Evolutionary conservation across 2,113 vertebrate genomes (phyloP), one percentile per base, ranked within the genome.

Genomic region (Loxodonta africana): DNA sequence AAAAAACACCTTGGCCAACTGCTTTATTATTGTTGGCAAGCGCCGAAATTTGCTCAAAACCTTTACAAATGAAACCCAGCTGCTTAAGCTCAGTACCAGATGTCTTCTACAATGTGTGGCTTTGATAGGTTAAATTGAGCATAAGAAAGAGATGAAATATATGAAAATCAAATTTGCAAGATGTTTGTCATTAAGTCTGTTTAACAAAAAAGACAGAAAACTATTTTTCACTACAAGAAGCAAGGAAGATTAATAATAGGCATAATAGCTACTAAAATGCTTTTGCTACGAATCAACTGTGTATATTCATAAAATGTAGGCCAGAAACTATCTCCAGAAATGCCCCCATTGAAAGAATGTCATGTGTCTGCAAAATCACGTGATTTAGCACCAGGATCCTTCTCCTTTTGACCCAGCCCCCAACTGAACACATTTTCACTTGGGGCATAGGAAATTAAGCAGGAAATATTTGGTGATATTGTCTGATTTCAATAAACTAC

Each of bases 51-150:
- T 96, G 97, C 95, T 97, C 96, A 97, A 97, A 97, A 97, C 77
- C 93, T 97, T 97, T 97, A 96, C 97, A 99, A 99, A 99, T 98
- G 97, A 98, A 99, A 98, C 82, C 95, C 98, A 99, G 98, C 97
- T 98, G 98, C 97, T 97, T 97, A 98, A 99, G 98, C 97, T 98
- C 98, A 98, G 98, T 97, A 97, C 98, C 98, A 99, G 98, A 98
- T 99, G 98, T 98, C 96, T 98, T 93, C 93, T 90, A 98, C 92
- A 96, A 92, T 4, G 81, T 97, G 96, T 95, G 97, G 97, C 98
- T 98, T 98, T 98, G 98, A 98, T 96, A 98, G 95, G 98, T 97
- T 98, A 98, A 98, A 98, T 98, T 98, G 98, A 99, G 98, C 98
- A 98, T 98, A 98, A 98, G 97, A 98, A 97, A 98, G 97, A 98